Evolutionary conservation across 1,140 invertebrate species (phyloP), one percentile per base, ranked within the genome.

Genomic region (Sipha flava): DNA sequence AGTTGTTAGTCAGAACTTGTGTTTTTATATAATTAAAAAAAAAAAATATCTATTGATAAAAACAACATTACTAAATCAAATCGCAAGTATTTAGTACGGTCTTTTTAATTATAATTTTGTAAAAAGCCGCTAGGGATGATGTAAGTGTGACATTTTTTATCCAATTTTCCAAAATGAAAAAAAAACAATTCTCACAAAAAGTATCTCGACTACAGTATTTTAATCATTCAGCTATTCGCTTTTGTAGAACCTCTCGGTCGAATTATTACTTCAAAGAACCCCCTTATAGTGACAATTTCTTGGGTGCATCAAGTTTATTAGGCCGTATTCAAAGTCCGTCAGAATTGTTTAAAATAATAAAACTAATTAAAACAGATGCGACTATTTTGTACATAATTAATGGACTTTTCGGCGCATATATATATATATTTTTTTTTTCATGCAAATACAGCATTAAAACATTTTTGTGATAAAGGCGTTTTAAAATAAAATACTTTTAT

Each of bases 211-310:
- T 9, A 68, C 12, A 16, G 23, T 45, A 45, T 68, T 68, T 66
- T 66, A 66, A 40, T 66, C 62, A 40, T 66, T 66, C 62, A 21
- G n/a, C 34, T 31, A 18, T 62, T 43, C 21, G 37, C 21, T 21
- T 68, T 68, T 68, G 64, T 68, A 26, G 40, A 45, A 45, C 34
- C 18, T 21, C 12, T 16, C 64, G 43, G 64, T 68, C 21, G 45
- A 68, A 45, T 66, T 37, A 37, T 40, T 12, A 66, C 62, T 66
- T 66, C 62, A 66, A 66, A 66, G 62, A 66, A 66, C 34, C 31
- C 31, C 18, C 23, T 4, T 1, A n/a, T n/a, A n/a, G 9, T 40
- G 62, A 18, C 40, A 21, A 37, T 66, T 66, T 66, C 62, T 23
- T 31, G 9, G 4, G n/a, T 40, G n/a, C 62, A 23, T 66, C n/a